Evolutionary conservation across 2,797 vertebrate genomes (phyloP), one percentile per base, ranked within the genome.

Genomic region (Meda fulgida): DNA sequence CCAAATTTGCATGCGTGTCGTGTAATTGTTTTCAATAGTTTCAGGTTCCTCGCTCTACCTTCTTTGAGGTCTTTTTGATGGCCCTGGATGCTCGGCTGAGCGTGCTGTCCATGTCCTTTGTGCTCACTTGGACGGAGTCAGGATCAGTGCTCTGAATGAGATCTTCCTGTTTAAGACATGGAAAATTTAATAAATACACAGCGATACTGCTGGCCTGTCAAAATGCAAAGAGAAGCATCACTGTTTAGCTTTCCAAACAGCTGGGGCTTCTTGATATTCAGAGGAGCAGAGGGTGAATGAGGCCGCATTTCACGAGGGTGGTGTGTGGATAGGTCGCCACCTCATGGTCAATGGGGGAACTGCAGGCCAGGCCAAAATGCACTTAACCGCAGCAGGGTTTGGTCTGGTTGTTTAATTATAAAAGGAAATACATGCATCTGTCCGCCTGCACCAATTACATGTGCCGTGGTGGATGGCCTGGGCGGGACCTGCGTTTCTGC

Each of bases 31-130:
- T 78, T 78, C 76, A 7, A 29, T 31, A 21, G 36, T 86, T 70
- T 29, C 71, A 83, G 29, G 36, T 38, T 46, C 48, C 55, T 29
- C 67, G 36, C 29, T 88, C 93, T 93, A 98, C 98, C 96, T 97
- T 99, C 93, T 98, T 99, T 36, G 98, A 99, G 11, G 98, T 99
- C 93, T 99, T 99, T 93, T 97, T 99, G 93, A 99, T 97, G 91
- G 97, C 98, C 85, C 98, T 96, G 84, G 98, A 99, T 87, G 98
- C 98, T 93, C 97, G 96, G 93, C 98, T 99, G 90, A 99, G 92
- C 34, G 98, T 99, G 95, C 98, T 99, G 91, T 98, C 98, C 97
- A 99, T 97, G 90, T 99, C 98, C 93, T 98, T 99, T 65, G 98
- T 99, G 95, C 92, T 99, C 89, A 99, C 96, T 95, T 99, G 97